These are phyloP conservation scores for Conger conger DNA, from an alignment of 2,113 vertebrate genomes.

Conservation along the genomic window DNA sequence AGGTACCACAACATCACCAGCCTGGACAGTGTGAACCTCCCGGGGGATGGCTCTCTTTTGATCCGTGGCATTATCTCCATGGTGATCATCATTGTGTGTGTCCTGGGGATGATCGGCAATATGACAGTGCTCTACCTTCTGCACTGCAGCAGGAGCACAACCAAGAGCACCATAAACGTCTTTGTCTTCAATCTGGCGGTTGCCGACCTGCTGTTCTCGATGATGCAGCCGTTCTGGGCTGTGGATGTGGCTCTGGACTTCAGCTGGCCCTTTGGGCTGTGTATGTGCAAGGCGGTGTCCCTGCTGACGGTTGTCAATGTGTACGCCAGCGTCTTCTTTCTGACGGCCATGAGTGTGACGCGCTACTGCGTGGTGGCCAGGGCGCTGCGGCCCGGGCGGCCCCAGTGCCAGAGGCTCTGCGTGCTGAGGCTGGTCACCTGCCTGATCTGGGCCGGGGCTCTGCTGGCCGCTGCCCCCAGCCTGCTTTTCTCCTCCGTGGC, in stretches of 20 bases:
- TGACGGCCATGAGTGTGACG: slow-evolving; percentile 49
- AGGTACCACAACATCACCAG: slow-evolving; percentile 39
- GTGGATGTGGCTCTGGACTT: slow-evolving; percentile 52
- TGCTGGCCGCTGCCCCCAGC: slow-evolving; percentile 44
- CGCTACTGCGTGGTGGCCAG: slow-evolving; percentile 45
- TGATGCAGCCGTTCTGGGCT: slow-evolving; percentile 52
- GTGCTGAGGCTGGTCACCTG: slow-evolving; percentile 26
- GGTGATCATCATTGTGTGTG: slow-evolving; percentile 66
- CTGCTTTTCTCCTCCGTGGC: slow-evolving; percentile 45
- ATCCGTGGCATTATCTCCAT: slow-evolving; percentile 56
- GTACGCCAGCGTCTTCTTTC: slow-evolving; percentile 50
- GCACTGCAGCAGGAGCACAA: slow-evolving; percentile 60
- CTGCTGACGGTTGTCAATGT: slow-evolving; percentile 48
- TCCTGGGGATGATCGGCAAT: slow-evolving; percentile 64
- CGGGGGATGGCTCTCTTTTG: slow-evolving; percentile 50
- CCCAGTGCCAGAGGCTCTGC: background rate
- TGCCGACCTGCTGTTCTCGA: slow-evolving; percentile 49
- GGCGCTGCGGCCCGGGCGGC: slow-evolving; percentile 25
- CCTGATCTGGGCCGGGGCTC: slow-evolving; percentile 39
- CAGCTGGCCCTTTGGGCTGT: slow-evolving; percentile 53
- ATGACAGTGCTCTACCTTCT: slow-evolving; percentile 66
- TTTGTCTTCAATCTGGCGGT: slow-evolving; percentile 44
- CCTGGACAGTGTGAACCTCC: slow-evolving; percentile 32
- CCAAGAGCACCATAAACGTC: slow-evolving; percentile 37
- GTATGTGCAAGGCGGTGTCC: slow-evolving; percentile 50